These are phyloP conservation scores for Choloepus hoffmanni DNA, from an alignment of 2,113 vertebrate species.

Conservation along the genomic window DNA sequence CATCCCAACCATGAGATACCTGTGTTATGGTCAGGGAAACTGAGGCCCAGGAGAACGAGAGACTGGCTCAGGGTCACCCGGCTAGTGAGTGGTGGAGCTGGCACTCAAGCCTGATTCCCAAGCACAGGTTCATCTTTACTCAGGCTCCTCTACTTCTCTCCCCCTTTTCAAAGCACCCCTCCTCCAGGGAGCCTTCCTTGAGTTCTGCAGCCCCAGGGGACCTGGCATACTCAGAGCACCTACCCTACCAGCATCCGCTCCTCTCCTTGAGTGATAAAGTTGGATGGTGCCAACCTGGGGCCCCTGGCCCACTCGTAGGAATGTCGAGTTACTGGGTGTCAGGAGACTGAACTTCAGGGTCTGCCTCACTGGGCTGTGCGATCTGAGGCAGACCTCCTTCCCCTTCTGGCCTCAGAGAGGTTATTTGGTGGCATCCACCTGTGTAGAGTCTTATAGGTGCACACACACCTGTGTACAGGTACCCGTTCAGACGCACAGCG, in stretches of 20 bases:
- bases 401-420: background rate
- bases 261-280: background rate
- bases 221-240: background rate
- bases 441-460: background rate
- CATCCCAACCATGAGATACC: fast-evolving
- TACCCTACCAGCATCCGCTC: background rate
- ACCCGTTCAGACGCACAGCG: fast-evolving
- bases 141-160: fast-evolving
- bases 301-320: background rate
- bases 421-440: background rate
- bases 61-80: background rate
- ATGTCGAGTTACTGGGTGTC: fast-evolving
- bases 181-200: background rate
- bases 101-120: background rate
- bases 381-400: background rate
- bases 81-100: background rate
- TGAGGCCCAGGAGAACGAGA: background rate
- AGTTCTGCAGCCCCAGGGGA: background rate
- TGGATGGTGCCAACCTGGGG: fast-evolving
- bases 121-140: too few relatives aligned
- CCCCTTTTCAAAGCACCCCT: background rate
- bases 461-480: fast-evolving
- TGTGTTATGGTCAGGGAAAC: background rate
- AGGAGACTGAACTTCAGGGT: background rate
- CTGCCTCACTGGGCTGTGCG: background rate